Base-by-base conservation (phyloP, 2,797 vertebrate species). In the Brachyrhaphis roseni region DNA sequence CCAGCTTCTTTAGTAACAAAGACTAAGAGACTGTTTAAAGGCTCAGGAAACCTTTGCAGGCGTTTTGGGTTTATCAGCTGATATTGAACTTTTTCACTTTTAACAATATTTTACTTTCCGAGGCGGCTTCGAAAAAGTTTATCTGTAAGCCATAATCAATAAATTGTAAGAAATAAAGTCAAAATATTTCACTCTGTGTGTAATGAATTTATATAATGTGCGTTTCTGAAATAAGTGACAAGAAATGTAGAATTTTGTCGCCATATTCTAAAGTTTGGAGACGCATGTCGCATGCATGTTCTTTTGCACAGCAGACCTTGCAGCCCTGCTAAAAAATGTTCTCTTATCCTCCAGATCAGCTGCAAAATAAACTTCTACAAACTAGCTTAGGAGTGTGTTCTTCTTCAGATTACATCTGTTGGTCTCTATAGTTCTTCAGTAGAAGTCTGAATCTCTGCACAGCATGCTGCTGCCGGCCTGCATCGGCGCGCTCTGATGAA, bases 401-500 rank as follows among this genome's bases (percentile, higher is more conserved):
- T 71, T 43, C 43, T 71, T 43, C 43, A 26, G 8, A n/a, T 70
- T 5, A 26, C 1, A 26, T 71, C 4, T 15, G 2, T n/a, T 11
- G 20, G 66, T 70, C 5, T 43, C 41, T 16, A 12, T 43, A n/a
- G 41, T n/a, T 71, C n/a, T 71, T 71, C 5, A 45, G 41, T 15
- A 26, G 20, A 70, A 43, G 39, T 45, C 39, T 43, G 20, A 16
- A 47, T 62, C 68, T 82, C 74, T 83, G 53, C 78, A 71, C 82
- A 86, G 91, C 91, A 93, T 91, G 90, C 80, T 76, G 87, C 83
- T 85, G 87, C 80, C 87, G 74, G 81, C 45, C 74, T 82, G 77
- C 31, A 3, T 8, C 84, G 46, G 79, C 75, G 59, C 68, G 2
- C 47, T 2, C 71, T 74, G 75, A 74, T 84, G 77, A 46, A 39